Conservation (phyloP, 2,797 vertebrate species). For the Odontamblyopus lacepedii region DNA sequence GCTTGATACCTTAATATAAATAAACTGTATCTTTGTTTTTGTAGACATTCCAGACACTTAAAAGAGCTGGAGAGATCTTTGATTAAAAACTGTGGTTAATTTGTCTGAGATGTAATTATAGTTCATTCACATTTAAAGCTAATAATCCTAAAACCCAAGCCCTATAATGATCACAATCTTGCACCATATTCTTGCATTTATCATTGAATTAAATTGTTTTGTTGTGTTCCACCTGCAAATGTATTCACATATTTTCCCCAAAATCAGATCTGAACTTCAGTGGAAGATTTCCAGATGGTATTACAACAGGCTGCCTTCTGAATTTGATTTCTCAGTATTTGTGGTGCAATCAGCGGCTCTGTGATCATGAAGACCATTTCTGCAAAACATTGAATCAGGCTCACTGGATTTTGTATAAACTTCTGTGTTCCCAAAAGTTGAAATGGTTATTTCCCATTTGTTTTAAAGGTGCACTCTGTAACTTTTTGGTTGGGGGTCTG, state of each 20-base stretch:
- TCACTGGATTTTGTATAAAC: neutral
- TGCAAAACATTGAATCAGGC: neutral
- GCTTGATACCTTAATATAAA: no score
- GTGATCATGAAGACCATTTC: neutral
- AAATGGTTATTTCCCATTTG: neutral
- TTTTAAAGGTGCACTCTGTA: neutral
- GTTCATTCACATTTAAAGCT: no score
- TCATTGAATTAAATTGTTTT: neutral
- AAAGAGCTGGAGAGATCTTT: neutral
- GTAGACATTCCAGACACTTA: neutral
- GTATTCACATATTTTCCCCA: neutral
- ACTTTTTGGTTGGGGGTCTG: no score
- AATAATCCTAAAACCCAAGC: neutral
- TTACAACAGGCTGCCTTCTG: neutral
- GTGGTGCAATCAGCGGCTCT: neutral
- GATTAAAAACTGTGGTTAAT: neutral
- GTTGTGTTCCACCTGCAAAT: neutral
- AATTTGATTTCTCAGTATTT: neutral
- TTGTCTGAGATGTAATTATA: neutral
- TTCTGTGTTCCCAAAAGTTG: neutral
- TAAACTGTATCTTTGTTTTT: neutral
- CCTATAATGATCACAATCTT: neutral
- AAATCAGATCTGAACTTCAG: neutral
- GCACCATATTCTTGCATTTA: neutral
- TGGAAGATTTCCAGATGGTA: neutral